These are phyloP conservation scores for Zelleria hepariella DNA, from an alignment of 2,888 invertebrate species.

Conservation along the genomic window DNA sequence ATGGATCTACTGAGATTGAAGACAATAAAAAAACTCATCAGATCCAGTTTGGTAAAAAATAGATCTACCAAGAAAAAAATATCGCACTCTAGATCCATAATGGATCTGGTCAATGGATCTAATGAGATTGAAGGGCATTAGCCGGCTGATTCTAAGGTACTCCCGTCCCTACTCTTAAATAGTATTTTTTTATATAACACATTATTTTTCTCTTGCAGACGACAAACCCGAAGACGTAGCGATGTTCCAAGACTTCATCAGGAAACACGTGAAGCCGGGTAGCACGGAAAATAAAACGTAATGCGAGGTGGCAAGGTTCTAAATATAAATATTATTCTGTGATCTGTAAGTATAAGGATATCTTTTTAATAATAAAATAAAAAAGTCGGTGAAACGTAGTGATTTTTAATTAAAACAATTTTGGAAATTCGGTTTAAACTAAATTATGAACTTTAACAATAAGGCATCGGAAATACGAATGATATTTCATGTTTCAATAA, in stretches of 20 bases:
- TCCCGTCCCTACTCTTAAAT: too few species aligned
- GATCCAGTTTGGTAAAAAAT: too few species aligned
- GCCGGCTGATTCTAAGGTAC: too few species aligned
- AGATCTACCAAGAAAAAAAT: too few species aligned
- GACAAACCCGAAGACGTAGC: slow-evolving; percentile 55
- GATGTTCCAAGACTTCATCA: slow-evolving; percentile 54
- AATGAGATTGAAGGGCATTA: too few species aligned
- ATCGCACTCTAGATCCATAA: too few species aligned
- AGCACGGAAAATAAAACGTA: slow-evolving; percentile 8
- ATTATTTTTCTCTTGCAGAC: slow-evolving; percentile 27
- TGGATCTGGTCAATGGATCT: too few species aligned
- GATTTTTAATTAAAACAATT: background rate
- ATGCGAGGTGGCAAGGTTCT: background rate
- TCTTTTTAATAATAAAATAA: background rate
- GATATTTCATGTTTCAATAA: too few species aligned
- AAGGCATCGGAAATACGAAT: background rate
- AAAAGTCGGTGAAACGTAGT: background rate
- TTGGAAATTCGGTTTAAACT: background rate
- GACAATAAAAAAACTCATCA: too few species aligned
- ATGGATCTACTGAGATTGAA: too few species aligned
- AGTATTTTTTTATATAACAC: too few species aligned
- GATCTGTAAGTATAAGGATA: slow-evolving; percentile 1
- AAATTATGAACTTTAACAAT: background rate
- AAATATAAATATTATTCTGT: background rate
- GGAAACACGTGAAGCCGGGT: slow-evolving; percentile 52